Conservation (phyloP, 2,888 invertebrate genomes). For the Agriopis leucophaearia region DNA sequence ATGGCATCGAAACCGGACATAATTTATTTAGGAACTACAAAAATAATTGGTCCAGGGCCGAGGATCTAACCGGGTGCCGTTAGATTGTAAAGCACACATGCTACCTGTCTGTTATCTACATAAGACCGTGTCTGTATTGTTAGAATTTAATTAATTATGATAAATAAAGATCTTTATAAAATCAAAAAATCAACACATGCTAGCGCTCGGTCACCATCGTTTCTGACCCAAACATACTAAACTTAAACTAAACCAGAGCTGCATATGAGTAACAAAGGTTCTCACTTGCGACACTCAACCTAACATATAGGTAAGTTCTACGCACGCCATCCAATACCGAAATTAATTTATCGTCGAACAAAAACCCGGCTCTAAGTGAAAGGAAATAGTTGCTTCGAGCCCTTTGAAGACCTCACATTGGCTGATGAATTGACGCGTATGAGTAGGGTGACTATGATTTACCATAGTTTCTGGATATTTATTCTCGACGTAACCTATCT, state of each 20-base stretch:
- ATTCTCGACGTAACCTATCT: too few relatives aligned
- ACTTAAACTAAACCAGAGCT: not conserved
- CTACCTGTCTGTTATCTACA: too few relatives aligned
- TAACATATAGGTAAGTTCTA: slow-evolving; percentile 38
- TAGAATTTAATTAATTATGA: too few relatives aligned
- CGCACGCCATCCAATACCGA: slow-evolving; percentile 56
- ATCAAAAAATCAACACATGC: too few relatives aligned
- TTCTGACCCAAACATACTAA: not conserved
- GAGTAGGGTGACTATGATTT: slow-evolving; percentile 45
- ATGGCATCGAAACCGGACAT: too few relatives aligned
- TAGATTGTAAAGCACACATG: too few relatives aligned
- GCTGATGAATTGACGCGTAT: slow-evolving; percentile 76
- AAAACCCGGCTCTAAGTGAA: slow-evolving; percentile 67
- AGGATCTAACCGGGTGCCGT: too few relatives aligned
- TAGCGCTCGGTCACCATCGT: too few relatives aligned
- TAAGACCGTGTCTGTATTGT: too few relatives aligned
- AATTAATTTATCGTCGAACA: slow-evolving; percentile 73
- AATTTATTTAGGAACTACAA: too few relatives aligned
- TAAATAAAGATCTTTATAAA: too few relatives aligned
- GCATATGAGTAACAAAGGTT: not conserved
- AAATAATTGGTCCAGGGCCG: too few relatives aligned
- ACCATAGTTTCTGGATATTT: not conserved
- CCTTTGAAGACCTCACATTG: slow-evolving; percentile 63
- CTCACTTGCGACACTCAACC: slow-evolving; percentile 9
- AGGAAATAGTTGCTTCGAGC: slow-evolving; percentile 66